Evolutionary conservation across 2,888 invertebrate genomes (phyloP).

Genomic region (Saturnia japonica): DNA sequence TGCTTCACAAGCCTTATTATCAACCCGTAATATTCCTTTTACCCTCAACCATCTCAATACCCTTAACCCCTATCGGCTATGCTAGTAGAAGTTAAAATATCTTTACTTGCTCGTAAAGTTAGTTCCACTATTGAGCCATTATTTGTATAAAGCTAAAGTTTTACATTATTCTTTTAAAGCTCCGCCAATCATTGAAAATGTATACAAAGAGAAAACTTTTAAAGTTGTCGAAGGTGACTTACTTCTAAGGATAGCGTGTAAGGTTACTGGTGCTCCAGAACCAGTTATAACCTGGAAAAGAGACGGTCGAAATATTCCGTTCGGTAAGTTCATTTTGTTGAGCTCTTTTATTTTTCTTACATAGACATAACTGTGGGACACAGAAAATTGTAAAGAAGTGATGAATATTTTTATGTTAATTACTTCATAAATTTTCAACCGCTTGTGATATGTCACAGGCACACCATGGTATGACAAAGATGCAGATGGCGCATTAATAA

Average conservation of each 20-base stretch:
- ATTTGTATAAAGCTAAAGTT: not conserved
- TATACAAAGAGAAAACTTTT: constrained; percentile 21
- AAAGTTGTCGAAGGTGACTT: constrained; percentile 42
- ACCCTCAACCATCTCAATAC: too few relatives aligned
- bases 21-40: not conserved
- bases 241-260: constrained; percentile 46
- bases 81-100: not conserved
- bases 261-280: constrained; percentile 48
- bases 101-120: too few relatives aligned
- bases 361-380: not conserved
- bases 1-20: not conserved
- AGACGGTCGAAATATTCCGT: constrained; percentile 37
- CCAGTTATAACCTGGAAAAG: constrained; percentile 45
- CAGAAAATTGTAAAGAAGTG: not conserved
- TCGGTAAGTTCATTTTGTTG: constrained; percentile 38
- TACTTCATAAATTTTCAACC: too few relatives aligned
- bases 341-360: not conserved
- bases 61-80: not conserved
- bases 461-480: constrained; percentile 47
- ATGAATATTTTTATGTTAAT: too few relatives aligned
- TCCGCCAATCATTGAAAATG: constrained; percentile 42
- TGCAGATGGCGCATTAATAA: constrained; percentile 48
- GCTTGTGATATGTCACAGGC: constrained; percentile 37
- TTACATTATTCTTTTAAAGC: constrained; percentile 39
- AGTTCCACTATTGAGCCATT: not conserved